Evolutionary conservation across 2,797 vertebrate species (phyloP).

Genomic region (Serranus cabrilla): DNA sequence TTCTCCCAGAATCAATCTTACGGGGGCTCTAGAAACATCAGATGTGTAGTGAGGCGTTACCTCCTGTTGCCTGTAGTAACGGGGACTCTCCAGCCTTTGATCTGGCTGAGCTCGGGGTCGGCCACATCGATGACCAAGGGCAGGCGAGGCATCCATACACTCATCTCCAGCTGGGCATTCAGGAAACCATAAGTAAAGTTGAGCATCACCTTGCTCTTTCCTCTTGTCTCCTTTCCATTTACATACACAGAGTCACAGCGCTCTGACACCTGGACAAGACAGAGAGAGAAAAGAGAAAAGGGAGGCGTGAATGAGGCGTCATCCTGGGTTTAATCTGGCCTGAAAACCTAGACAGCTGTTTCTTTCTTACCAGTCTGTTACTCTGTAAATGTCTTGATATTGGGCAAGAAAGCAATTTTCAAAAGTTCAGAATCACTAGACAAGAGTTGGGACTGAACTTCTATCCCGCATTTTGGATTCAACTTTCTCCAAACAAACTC

Average conservation of each 20-base stretch:
- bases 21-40: not conserved
- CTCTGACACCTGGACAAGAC: conserved; percentile 89
- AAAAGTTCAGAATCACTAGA: conserved; percentile 24
- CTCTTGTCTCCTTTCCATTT: conserved; percentile 92
- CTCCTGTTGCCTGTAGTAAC: conserved; percentile 87
- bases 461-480: conserved; percentile 15
- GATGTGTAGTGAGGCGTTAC: conserved; percentile 54
- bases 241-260: conserved; percentile 93
- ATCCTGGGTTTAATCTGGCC: not conserved
- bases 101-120: conserved; percentile 94
- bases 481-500: conserved; percentile 24
- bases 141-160: conserved; percentile 93
- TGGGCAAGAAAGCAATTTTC: not conserved
- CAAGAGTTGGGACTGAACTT: conserved; percentile 7
- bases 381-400: not conserved
- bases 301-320: not conserved
- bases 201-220: conserved; percentile 85
- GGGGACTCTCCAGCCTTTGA: conserved; percentile 96
- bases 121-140: conserved; percentile 92
- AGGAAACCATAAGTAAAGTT: conserved; percentile 94
- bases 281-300: not conserved
- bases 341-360: not conserved
- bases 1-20: not conserved
- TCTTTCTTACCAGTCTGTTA: not conserved
- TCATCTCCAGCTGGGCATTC: conserved; percentile 90